Base-by-base conservation (phyloP, 1,140 invertebrate species). In the Drosophila subobscura region DNA sequence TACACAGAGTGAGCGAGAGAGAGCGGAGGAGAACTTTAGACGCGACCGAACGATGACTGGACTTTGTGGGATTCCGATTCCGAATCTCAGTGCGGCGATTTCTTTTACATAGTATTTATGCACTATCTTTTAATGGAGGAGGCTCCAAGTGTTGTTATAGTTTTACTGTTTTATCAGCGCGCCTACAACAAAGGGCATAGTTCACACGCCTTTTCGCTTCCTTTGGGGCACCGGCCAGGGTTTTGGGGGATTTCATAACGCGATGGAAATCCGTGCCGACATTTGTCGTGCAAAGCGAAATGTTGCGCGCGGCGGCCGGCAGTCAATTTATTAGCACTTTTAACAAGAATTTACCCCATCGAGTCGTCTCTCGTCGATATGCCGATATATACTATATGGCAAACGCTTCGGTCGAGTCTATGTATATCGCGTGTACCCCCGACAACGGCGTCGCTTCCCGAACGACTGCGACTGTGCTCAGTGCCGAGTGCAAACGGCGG, bases 241-340 rank as follows among this genome's bases (percentile, higher is more conserved):
- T 27, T 27, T 27, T 5, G 25, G 5, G 33, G 33, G 33, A 37
- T 37, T 37, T 37, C 33, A 37, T 37, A 37, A 37, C 33, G 33
- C 33, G 10, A 10, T 33, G 29, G 29, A 33, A 10, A 33, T 6
- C 29, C 29, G 29, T 33, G 2, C 29, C 29, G 29, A 37, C 10
- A 12, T 37, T 10, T 10, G 33, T 37, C 33, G 4, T 12, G 68
- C 61, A 76, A 75, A 57, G 77, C 73, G 61, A 63, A 84, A 68
- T 76, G 72, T 77, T 75, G 59, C 78, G 59, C 78, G 71, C 75
- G 75, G 75, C 52, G 51, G 53, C 75, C 64, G 66, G 57, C 64
- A 47, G 68, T 81, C 83, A 86, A 85, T 88, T 85, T 85, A 88
- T 85, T 85, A 85, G 83, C 81, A 85, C 81, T 85, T 68, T 85